Evolutionary conservation across 2,797 vertebrate genomes (phyloP).

Genomic region (Remorina albescens): DNA sequence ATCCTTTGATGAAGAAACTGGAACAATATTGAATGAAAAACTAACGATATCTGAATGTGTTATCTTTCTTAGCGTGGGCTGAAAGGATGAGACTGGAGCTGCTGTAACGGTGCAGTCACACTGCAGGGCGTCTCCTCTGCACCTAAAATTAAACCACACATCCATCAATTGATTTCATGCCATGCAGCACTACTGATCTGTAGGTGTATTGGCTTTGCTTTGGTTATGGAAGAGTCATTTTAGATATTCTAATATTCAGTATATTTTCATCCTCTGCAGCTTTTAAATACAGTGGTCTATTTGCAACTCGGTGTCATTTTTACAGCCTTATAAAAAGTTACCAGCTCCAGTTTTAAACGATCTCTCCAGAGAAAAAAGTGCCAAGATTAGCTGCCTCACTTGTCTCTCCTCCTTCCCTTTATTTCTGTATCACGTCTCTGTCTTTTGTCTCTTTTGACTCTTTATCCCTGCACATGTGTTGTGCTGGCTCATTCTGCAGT

Average conservation of each 20-base stretch:
- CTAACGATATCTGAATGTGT: background rate
- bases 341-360: slow-evolving; percentile 22
- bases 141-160: background rate
- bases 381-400: slow-evolving; percentile 11
- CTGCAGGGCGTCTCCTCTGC: background rate
- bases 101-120: background rate
- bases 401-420: background rate
- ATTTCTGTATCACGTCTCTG: background rate
- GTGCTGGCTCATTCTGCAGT: background rate
- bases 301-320: slow-evolving; percentile 25
- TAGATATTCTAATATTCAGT: background rate
- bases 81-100: background rate
- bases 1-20: background rate
- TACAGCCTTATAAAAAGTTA: slow-evolving; percentile 4
- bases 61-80: background rate
- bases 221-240: background rate
- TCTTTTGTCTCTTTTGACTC: background rate
- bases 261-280: slow-evolving; percentile 1
- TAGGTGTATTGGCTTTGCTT: background rate
- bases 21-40: background rate
- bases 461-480: background rate
- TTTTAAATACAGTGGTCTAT: slow-evolving; percentile 8
- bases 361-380: slow-evolving; percentile 11
- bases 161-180: background rate
- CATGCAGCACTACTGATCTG: background rate